These are phyloP conservation scores for Megamerina dolium DNA, from an alignment of 2,888 invertebrate genomes.

Conservation along the genomic window DNA sequence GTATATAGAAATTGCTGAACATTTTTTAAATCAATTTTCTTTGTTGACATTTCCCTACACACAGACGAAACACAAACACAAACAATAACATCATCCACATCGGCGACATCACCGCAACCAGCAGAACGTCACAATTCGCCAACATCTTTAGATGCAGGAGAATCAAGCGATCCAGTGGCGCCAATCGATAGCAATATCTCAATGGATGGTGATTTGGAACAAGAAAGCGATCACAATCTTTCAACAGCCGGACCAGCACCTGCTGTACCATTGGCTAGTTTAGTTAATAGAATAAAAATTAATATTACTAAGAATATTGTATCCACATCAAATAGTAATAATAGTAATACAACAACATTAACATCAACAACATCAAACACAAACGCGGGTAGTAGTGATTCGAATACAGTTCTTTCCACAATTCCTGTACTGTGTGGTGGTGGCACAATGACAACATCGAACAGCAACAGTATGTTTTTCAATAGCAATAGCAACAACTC, in stretches of 20 bases:
- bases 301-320: slow-evolving; percentile 68
- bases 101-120: slow-evolving; percentile 30
- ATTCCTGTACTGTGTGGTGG: slow-evolving; percentile 47
- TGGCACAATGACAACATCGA: slow-evolving; percentile 24
- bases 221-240: slow-evolving; percentile 52
- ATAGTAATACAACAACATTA: slow-evolving; percentile 28
- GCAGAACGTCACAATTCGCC: slow-evolving; percentile 51
- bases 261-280: slow-evolving; percentile 43
- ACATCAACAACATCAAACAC: slow-evolving; percentile 18
- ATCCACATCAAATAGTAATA: slow-evolving; percentile 49
- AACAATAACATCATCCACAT: slow-evolving; percentile 37
- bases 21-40: not conserved
- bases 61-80: slow-evolving; percentile 42
- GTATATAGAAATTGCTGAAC: not conserved
- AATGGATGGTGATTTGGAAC: slow-evolving; percentile 73
- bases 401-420: slow-evolving; percentile 37
- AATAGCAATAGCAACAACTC: not conserved
- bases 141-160: slow-evolving; percentile 25
- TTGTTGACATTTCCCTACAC: slow-evolving; percentile 6
- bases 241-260: slow-evolving; percentile 46
- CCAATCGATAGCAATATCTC: slow-evolving; percentile 42
- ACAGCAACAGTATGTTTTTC: slow-evolving; percentile 6
- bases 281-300: slow-evolving; percentile 66
- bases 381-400: slow-evolving; percentile 19
- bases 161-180: slow-evolving; percentile 27